These are phyloP conservation scores for Agapornis canus DNA, from an alignment of 2,797 vertebrate genomes.

Conservation along the genomic window DNA sequence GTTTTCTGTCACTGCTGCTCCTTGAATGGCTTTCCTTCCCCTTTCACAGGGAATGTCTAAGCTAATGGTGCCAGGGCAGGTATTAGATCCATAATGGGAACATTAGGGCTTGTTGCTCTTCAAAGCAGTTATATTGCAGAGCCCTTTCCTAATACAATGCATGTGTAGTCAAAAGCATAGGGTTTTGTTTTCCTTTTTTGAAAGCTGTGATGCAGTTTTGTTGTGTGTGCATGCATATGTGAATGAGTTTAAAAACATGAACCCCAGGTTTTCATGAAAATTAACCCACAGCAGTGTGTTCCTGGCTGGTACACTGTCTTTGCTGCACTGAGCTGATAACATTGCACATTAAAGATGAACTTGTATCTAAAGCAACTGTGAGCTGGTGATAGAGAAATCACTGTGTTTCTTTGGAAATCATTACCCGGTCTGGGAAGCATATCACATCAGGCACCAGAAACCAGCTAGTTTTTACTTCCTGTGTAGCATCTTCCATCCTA, in stretches of 20 bases:
- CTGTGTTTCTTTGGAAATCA: not conserved
- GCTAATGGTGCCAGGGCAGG: fast-evolving
- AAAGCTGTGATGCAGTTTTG: not conserved
- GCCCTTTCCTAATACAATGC: not conserved
- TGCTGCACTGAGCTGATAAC: not conserved
- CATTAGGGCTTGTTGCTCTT: not conserved
- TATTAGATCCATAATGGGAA: not conserved
- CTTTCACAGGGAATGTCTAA: not conserved
- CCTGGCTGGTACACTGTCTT: not conserved
- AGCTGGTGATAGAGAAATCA: not conserved
- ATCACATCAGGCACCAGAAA: not conserved
- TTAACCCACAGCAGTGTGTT: not conserved
- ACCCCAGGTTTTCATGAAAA: not conserved
- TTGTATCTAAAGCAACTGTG: not conserved
- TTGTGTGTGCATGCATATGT: fast-evolving
- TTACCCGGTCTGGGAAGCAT: not conserved
- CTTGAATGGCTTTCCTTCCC: not conserved
- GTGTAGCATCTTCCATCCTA: not conserved
- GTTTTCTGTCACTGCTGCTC: not conserved
- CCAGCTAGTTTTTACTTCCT: not conserved
- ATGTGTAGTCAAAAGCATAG: constrained; percentile 1
- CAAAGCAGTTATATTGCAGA: not conserved
- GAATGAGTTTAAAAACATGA: not conserved
- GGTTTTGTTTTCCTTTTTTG: not conserved
- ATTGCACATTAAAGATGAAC: not conserved